A percentile compares a stretch with the other conserved stretches of the same genome.
phyloP scores from a whole-genome alignment of 1,140 invertebrate genomes.

The Danaus plexippus region DNA sequence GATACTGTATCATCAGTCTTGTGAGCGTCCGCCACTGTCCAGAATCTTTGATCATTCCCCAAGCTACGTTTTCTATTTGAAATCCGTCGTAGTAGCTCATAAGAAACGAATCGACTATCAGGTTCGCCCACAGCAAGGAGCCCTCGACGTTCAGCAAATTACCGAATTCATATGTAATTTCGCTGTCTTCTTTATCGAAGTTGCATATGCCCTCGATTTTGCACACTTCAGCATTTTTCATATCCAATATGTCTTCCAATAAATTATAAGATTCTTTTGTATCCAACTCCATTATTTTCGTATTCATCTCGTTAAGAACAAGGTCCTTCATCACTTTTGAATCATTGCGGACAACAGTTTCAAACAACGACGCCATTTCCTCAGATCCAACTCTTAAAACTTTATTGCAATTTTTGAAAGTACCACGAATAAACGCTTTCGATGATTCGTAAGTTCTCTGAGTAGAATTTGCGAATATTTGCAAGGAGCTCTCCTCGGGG shows the following conservation, averaged over 20 bases:
- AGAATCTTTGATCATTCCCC: constrained; percentile 37
- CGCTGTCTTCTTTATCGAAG: constrained; percentile 30
- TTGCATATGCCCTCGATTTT: constrained; percentile 35
- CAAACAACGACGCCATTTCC: constrained; percentile 42
- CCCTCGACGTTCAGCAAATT: constrained; percentile 44
- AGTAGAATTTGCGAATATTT: constrained; percentile 44
- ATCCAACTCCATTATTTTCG: constrained; percentile 29
- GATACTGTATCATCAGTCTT: constrained; percentile 42
- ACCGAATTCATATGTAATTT: constrained; percentile 32
- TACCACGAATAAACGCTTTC: constrained; percentile 38
- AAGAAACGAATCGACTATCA: constrained; percentile 44
- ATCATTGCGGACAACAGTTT: constrained; percentile 39
- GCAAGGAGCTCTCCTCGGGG: constrained; percentile 29
- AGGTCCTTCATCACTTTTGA: constrained; percentile 27
- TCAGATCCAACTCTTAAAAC: constrained; percentile 29
- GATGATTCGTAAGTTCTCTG: constrained; percentile 45
- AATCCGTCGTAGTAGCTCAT: constrained; percentile 57
- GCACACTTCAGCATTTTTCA: constrained; percentile 38
- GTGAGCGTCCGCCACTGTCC: constrained; percentile 37
- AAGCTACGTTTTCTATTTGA: constrained; percentile 37
- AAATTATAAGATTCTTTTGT: constrained; percentile 33
- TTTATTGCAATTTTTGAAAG: constrained; percentile 42
- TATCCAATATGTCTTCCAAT: constrained; percentile 42
- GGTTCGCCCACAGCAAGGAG: constrained; percentile 39
- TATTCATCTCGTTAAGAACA: constrained; percentile 35